These are phyloP conservation scores for Ceyx cyanopectus DNA, from an alignment of 2,113 vertebrate species.

Conservation along the genomic window DNA sequence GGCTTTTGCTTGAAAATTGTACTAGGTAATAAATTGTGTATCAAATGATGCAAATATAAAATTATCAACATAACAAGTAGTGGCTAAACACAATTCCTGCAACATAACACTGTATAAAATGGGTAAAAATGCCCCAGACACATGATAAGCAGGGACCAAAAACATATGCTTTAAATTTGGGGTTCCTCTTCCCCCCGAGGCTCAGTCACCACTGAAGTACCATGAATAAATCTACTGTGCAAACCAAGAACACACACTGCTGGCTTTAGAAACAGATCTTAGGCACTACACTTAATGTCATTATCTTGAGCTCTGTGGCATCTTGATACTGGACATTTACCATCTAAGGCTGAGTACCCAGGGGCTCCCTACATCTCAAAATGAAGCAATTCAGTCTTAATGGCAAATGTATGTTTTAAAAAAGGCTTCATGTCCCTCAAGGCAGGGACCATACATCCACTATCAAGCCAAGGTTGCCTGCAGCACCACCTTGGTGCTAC, in stretches of 20 bases:
- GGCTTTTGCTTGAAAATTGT: neutral
- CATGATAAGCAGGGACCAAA: neutral
- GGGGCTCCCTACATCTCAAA: neutral
- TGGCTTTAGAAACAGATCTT: neutral
- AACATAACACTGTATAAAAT: neutral
- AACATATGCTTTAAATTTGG: neutral
- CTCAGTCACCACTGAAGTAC: neutral
- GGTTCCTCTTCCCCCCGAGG: neutral
- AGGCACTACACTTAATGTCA: neutral
- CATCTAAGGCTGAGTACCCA: neutral
- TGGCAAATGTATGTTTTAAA: neutral
- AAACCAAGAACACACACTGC: fast-evolving
- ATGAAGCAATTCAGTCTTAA: neutral
- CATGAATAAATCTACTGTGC: neutral
- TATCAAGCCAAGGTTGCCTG: neutral
- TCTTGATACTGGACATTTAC: neutral
- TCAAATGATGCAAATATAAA: neutral
- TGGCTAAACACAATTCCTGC: neutral
- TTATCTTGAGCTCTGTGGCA: neutral
- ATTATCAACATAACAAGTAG: neutral
- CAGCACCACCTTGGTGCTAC: neutral
- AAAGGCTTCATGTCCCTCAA: conserved; percentile 23
- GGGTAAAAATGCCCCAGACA: neutral
- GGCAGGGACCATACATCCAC: neutral
- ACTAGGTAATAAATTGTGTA: neutral